Evolutionary conservation across 2,888 invertebrate genomes (phyloP).

Genomic region (Coecobrya sp.): DNA sequence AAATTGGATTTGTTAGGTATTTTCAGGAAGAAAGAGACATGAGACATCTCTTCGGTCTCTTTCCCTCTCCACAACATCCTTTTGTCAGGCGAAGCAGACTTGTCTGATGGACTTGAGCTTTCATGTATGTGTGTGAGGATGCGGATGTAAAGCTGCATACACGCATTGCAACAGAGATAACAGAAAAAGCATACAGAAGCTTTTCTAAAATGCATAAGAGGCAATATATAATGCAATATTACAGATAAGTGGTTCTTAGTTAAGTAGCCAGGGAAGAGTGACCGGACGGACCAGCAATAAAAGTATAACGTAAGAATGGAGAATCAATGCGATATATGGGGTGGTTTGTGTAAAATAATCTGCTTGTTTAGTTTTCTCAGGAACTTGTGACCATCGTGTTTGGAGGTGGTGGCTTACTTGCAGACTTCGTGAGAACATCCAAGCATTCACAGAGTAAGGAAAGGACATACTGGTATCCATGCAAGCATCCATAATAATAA

Average conservation of each 20-base stretch:
- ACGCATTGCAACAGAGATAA: not conserved
- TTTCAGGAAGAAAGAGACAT: conserved; percentile 22
- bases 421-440: not conserved
- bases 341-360: not conserved
- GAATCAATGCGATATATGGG: not conserved
- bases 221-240: conserved; percentile 40
- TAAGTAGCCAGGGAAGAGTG: not conserved
- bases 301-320: not conserved
- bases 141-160: not conserved
- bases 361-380: not conserved
- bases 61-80: not conserved
- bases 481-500: conserved; percentile 6
- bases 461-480: not conserved
- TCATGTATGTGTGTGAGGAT: not conserved
- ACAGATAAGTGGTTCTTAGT: conserved; percentile 40
- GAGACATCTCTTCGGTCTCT: not conserved
- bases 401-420: no score
- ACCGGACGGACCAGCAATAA: conserved; percentile 18
- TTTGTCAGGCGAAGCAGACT: not conserved
- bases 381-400: not conserved
- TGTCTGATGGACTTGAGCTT: conserved; percentile 27
- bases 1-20: conserved; percentile 39
- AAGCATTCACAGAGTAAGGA: not conserved
- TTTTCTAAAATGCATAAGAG: conserved; percentile 24
- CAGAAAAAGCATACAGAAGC: not conserved